A percentile compares a stretch with the other conserved stretches of the same genome.
Conservation (phyloP, 2,113 vertebrate genomes). For the Grallaria varia region DNA sequence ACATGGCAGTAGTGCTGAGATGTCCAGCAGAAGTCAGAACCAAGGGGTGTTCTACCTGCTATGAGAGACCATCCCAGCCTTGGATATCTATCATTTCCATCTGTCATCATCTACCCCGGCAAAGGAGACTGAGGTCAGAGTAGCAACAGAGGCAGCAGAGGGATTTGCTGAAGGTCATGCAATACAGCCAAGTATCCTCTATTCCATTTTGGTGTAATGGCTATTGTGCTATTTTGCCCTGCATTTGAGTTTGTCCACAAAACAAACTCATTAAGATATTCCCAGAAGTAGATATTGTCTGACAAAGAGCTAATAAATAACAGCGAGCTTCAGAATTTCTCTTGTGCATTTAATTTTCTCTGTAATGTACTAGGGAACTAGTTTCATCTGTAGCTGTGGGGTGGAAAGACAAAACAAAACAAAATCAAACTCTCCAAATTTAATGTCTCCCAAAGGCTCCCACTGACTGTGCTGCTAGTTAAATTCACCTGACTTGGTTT, state of each 20-base stretch:
- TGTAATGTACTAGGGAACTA: neutral
- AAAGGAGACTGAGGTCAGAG: neutral
- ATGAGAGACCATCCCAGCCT: neutral
- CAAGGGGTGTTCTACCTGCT: neutral
- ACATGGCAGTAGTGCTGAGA: accelerated
- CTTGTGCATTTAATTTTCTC: neutral
- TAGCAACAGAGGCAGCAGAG: neutral
- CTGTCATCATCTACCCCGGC: neutral
- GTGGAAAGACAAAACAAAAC: neutral
- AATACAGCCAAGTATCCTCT: neutral
- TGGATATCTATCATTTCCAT: neutral
- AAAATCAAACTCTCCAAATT: neutral
- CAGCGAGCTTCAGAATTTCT: neutral
- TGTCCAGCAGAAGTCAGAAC: neutral
- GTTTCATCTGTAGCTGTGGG: neutral
- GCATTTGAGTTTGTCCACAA: neutral
- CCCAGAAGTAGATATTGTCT: neutral
- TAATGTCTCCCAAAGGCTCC: neutral
- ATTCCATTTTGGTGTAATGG: neutral
- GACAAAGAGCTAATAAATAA: neutral
- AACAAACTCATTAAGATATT: neutral
- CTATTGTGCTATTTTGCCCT: neutral
- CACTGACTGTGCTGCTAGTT: neutral
- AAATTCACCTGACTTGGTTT: neutral
- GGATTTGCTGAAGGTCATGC: neutral